Evolutionary conservation across 92 coral and sea anemone species (phyloP).

Genomic region (Phenganax stokvisi): DNA sequence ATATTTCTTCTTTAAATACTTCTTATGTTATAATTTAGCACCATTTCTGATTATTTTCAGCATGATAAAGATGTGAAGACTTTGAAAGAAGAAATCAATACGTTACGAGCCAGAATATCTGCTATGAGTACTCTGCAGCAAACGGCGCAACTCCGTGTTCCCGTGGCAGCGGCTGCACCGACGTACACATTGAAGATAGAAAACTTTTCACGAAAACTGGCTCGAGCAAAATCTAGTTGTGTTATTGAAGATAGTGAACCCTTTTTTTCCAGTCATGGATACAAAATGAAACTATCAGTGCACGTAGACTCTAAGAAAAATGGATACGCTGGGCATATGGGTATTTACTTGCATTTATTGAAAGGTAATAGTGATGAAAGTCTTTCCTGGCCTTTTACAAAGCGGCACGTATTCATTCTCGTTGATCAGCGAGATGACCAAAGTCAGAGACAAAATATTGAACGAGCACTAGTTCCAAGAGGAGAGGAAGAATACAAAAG

Average conservation of each 20-base stretch:
- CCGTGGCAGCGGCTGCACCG: not conserved
- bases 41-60: not conserved
- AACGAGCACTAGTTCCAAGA: not conserved
- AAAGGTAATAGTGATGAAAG: conserved; percentile 2
- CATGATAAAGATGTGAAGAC: not conserved
- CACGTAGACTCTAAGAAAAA: not conserved
- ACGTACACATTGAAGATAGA: not conserved
- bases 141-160: not conserved
- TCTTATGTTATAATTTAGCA: too few species aligned
- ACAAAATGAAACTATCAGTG: conserved; percentile 8
- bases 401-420: not conserved
- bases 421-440: conserved; percentile 20
- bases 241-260: not conserved
- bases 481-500: not conserved
- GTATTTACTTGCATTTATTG: conserved; percentile 5
- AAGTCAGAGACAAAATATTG: conserved; percentile 11
- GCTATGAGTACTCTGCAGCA: not conserved
- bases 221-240: not conserved
- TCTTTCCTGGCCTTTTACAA: conserved; percentile 10
- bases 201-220: not conserved
- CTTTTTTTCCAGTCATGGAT: conserved; percentile 20
- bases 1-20: too few species aligned
- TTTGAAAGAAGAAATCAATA: not conserved
- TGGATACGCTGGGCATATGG: too few species aligned
- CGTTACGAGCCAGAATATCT: not conserved